Conservation (phyloP, 2,888 invertebrate species). For the Galerucella pusilla region DNA sequence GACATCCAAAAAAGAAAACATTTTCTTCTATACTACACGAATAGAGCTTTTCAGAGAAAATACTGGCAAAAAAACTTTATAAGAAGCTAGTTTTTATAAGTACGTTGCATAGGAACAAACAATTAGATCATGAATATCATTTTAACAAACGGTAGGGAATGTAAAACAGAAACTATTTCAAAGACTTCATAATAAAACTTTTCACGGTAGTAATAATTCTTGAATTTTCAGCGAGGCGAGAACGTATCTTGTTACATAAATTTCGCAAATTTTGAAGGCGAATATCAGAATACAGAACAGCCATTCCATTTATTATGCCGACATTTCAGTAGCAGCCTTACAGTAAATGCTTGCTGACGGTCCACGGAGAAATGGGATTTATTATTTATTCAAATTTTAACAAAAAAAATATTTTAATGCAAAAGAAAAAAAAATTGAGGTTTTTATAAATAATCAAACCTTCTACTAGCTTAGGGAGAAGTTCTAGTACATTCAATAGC, state of each 20-base stretch:
- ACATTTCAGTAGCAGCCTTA: constrained; percentile 1
- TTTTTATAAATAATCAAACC: no score
- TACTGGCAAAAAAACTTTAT: constrained; percentile 57
- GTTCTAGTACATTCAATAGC: no score
- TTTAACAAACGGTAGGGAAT: constrained; percentile 39
- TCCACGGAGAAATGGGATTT: background rate
- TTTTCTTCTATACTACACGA: constrained; percentile 49
- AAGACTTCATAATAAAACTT: constrained; percentile 31
- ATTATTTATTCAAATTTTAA: background rate
- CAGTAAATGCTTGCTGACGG: background rate
- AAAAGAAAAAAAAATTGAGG: no score
- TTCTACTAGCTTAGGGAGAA: no score
- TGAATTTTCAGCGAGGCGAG: constrained; percentile 19
- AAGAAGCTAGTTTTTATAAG: constrained; percentile 53
- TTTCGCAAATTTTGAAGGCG: constrained; percentile 9
- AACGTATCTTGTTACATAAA: constrained; percentile 17
- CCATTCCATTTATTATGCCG: constrained; percentile 6
- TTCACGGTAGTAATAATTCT: constrained; percentile 9
- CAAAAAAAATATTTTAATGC: background rate
- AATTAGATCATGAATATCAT: constrained; percentile 37
- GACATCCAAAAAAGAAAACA: constrained; percentile 54
- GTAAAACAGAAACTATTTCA: constrained; percentile 35
- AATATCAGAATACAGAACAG: constrained; percentile 15
- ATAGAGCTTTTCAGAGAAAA: constrained; percentile 56
- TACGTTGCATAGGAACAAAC: constrained; percentile 57